Evolutionary conservation across 2,888 invertebrate genomes (phyloP), one percentile per base, ranked within the genome.

Genomic region (Seira sanloemensis): DNA sequence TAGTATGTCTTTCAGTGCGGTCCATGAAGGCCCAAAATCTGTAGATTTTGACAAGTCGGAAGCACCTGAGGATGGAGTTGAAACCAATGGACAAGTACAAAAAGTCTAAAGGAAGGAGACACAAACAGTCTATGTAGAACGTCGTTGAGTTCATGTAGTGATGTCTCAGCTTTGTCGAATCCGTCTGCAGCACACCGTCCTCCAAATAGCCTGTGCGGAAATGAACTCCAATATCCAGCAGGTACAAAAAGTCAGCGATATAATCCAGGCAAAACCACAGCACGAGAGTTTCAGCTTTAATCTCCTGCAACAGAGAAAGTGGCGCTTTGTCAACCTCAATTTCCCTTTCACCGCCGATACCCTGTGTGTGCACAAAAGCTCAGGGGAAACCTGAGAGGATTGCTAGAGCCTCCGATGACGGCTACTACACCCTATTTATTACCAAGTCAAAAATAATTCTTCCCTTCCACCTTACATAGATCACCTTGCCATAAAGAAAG

Each of bases 21-120:
- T 99, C 98, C 95, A 98, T 96, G 92, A 98, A 98, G 90, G 97
- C 96, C 98, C 98, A 98, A 92, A 98, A 98, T 26, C 98, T 94
- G 92, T 98, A 98, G 91, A 98, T 97, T 92, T 98, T 98, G 90
- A 83, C 85, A 21, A 85, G 85, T 80, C 85, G 80, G 85, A 85
- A 85, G 85, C 85, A 83, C 75, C 86, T 95, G 90, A 99, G 93
- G 90, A 98, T 97, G 90, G 98, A 98, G 93, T 98, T 98, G 90
- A 92, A 93, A 90, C 97, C 98, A 92, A 99, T 97, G 92, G 98
- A 98, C 91, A 99, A 94, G 92, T 99, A 99, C 7, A 99, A 95
- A 93, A 98, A 97, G 93, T 99, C 99, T 91, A 99, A 93, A 89
- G 99, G 99, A 91, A 99, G 93, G 91, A 99, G 94, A 93, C 98